A percentile compares a stretch with the other conserved stretches of the same genome.
Conservation (phyloP, 2,888 invertebrate genomes). For the Trachelus iudaicus region DNA sequence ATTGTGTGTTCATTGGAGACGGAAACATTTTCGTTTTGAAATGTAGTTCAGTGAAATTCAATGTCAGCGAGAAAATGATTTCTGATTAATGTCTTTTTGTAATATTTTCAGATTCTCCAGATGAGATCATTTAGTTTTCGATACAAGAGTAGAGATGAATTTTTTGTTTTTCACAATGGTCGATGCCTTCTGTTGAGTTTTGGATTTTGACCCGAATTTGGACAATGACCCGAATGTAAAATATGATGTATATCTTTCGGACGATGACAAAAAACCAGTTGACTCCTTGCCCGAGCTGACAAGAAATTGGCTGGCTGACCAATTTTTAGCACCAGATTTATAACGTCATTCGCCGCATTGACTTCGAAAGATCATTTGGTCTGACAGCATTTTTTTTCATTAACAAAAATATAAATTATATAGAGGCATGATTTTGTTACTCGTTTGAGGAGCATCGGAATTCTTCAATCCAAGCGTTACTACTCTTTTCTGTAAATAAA, state of each 20-base stretch:
- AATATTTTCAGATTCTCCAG: neutral
- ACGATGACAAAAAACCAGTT: slow-evolving; percentile 2
- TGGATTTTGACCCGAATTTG: neutral
- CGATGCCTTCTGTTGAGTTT: neutral
- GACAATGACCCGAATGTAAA: neutral
- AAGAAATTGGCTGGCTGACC: slow-evolving; percentile 3
- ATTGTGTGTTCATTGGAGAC: neutral
- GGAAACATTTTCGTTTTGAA: neutral
- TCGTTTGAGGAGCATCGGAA: neutral
- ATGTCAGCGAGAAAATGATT: neutral
- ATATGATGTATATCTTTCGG: neutral
- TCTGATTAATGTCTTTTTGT: neutral
- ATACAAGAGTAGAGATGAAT: neutral
- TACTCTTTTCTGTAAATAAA: neutral
- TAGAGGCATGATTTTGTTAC: neutral
- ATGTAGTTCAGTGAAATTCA: neutral
- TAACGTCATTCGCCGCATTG: neutral
- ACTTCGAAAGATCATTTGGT: neutral
- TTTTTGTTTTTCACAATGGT: neutral
- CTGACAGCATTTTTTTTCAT: neutral
- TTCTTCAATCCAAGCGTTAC: neutral
- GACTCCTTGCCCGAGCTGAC: neutral
- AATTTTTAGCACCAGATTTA: slow-evolving; percentile 3
- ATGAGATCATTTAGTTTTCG: neutral
- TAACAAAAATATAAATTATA: neutral